These are phyloP conservation scores for Lycophotia porphyrea DNA, from an alignment of 2,888 invertebrate species.

Conservation along the genomic window DNA sequence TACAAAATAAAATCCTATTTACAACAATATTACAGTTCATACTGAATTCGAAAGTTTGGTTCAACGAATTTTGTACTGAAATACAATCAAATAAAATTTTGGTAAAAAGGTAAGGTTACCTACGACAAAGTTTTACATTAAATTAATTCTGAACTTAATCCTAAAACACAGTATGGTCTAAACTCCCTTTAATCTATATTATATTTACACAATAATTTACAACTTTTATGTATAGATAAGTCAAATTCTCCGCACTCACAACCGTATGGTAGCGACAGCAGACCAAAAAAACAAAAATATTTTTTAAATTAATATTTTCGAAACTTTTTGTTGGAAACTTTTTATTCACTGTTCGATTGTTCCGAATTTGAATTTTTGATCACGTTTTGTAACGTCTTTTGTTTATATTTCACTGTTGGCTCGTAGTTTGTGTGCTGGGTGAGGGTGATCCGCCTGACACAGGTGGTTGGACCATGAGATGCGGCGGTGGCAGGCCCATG, in stretches of 20 bases:
- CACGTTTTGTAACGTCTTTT: slow-evolving; percentile 61
- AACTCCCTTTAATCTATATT: slow-evolving; percentile 68
- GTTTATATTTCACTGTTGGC: slow-evolving; percentile 72
- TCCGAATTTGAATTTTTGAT: slow-evolving; percentile 55
- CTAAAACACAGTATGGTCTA: slow-evolving; percentile 63
- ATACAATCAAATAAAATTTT: slow-evolving; percentile 72
- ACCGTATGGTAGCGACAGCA: slow-evolving; percentile 63
- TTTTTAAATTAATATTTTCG: slow-evolving; percentile 24
- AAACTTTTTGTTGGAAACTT: slow-evolving; percentile 27
- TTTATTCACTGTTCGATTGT: slow-evolving; percentile 45
- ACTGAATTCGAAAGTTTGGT: slow-evolving; percentile 69
- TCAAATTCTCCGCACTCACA: slow-evolving; percentile 54
- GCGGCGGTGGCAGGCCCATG: slow-evolving; percentile 86
- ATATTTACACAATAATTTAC: slow-evolving; percentile 81
- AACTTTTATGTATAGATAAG: slow-evolving; percentile 54
- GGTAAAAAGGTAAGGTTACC: slow-evolving; percentile 76
- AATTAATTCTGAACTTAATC: slow-evolving; percentile 65
- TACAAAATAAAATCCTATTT: slow-evolving; percentile 80
- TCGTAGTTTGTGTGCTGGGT: slow-evolving; percentile 80
- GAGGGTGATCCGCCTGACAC: slow-evolving; percentile 85
- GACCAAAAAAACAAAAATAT: slow-evolving; percentile 43
- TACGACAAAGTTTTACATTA: slow-evolving; percentile 68
- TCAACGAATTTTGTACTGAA: slow-evolving; percentile 77
- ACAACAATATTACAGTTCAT: slow-evolving; percentile 75
- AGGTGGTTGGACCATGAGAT: slow-evolving; percentile 87